Evolutionary conservation across 1,140 invertebrate genomes (phyloP), one percentile per base, ranked within the genome.

Genomic region (Tetraneura akinire): DNA sequence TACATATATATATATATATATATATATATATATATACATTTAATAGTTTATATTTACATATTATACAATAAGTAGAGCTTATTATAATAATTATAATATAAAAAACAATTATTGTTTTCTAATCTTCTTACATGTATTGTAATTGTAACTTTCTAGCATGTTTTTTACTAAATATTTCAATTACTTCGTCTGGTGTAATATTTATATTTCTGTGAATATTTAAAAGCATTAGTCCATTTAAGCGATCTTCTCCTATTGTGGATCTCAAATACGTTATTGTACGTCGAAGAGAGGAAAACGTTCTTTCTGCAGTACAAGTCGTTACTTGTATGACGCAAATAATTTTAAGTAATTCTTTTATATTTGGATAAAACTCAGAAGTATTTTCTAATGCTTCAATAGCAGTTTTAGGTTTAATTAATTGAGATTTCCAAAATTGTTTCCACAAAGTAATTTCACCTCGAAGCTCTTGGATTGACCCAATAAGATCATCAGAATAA

Each of bases 221-320:
- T 29, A 83, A 60, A 49, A 81, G 76, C 78, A 82, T 81, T 18
- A 83, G 68, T 21, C 73, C 80, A 45, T 81, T 83, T 23, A 83
- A 71, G 23, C 82, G 21, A 26, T 81, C 80, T 82, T 83, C 81
- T 68, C 82, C 80, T 62, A 81, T 83, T 64, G 81, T 81, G 68
- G 81, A 81, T 26, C 81, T 11, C 47, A 83, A 55, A 82, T 88
- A 87, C 81, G 87, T 88, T 83, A 87, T 87, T 76, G 88, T 86
- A 83, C 85, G 85, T 83, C 86, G 88, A 84, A 82, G 81, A 81
- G 64, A 82, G 49, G 80, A 83, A 74, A 83, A 82, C 74, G 64
- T 73, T 21, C 82, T 60, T 80, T 83, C 82, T 49, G 64, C 51
- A 37, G 82, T 83, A 62, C 64, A 81, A 23, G 70, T 81, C 6